Evolutionary conservation across 2,113 vertebrate species (phyloP).

Genomic region (Nerophis lumbriciformis): DNA sequence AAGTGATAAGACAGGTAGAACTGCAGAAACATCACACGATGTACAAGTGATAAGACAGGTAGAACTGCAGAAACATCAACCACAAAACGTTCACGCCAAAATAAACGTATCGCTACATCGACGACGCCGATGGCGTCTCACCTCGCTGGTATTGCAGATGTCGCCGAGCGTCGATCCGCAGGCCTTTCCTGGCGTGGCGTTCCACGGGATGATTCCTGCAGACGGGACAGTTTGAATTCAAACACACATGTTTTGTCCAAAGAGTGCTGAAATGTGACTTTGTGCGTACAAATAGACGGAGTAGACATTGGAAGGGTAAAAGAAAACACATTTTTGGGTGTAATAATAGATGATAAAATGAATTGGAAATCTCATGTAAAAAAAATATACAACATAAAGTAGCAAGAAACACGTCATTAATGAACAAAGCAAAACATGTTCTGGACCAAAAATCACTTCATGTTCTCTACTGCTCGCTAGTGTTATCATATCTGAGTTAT

Average conservation of each 20-base stretch:
- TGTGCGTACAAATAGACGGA: too few species aligned
- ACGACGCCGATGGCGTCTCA: constrained; percentile 43
- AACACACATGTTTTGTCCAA: neutral
- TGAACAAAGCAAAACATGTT: too few species aligned
- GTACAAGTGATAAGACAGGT: constrained; percentile 97
- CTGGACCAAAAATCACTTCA: too few species aligned
- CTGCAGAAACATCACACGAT: constrained; percentile 79
- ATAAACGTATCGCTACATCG: neutral
- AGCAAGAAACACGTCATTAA: too few species aligned
- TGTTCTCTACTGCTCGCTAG: too few species aligned
- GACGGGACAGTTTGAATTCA: neutral
- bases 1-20: constrained; percentile 98
- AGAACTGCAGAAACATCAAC: constrained; percentile 77
- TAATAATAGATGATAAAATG: too few species aligned
- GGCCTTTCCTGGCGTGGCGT: constrained; percentile 86
- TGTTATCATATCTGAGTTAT: too few species aligned
- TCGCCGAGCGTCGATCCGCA: constrained; percentile 83
- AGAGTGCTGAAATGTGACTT: too few species aligned
- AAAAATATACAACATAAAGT: too few species aligned
- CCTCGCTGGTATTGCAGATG: constrained; percentile 91
- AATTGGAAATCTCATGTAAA: too few species aligned
- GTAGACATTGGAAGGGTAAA: too few species aligned
- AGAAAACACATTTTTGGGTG: too few species aligned
- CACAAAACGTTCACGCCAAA: neutral
- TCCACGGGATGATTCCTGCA: constrained; percentile 96